Evolutionary conservation across 1,140 invertebrate genomes (phyloP), one percentile per base, ranked within the genome.

Genomic region (Planococcus citri): DNA sequence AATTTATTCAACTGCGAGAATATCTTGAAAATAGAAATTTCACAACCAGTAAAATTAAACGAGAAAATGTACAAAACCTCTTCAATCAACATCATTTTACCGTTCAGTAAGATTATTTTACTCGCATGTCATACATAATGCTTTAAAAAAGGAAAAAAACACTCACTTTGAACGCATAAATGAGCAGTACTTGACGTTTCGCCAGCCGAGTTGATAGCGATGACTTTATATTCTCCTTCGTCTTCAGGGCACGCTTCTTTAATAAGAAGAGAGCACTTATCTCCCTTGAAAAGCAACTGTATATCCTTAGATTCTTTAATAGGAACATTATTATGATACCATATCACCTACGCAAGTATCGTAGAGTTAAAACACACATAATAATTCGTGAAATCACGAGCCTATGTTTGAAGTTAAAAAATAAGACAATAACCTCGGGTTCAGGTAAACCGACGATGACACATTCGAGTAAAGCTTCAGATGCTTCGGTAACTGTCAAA

Each of bases 291-390:
- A 0, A 90, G 79, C 10, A 90, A 76, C 74, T 90, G 88, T 74
- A 90, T 85, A 77, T 94, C 91, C 25, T 85, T 83, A 0, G 90
- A 92, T 77, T 91, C 91, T 76, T 91, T 91, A 0, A 95, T 85
- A 14, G 92, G 90, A 57, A 85, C 80, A 70, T 87, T 86, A 74
- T 94, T 86, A 74, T 93, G 91, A 73, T 91, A 89, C 91, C 91
- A 94, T 74, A 91, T 91, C 0, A 94, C 83, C 81, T 87, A 73
- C n/a, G n/a, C 9, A 72, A 70, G 72, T 69, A 41, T 72, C 72
- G 73, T 8, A n/a, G 72, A 69, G 72, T n/a, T n/a, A n/a, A n/a
- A n/a, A n/a, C n/a, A n/a, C 69, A 51, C 71, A 72, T 73, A 68
- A 9, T 70, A 12, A n/a, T 8, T 17, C 27, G 51, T 4, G 21